Base-by-base conservation (phyloP, 2,797 vertebrate species). In the Danio tinwini region DNA sequence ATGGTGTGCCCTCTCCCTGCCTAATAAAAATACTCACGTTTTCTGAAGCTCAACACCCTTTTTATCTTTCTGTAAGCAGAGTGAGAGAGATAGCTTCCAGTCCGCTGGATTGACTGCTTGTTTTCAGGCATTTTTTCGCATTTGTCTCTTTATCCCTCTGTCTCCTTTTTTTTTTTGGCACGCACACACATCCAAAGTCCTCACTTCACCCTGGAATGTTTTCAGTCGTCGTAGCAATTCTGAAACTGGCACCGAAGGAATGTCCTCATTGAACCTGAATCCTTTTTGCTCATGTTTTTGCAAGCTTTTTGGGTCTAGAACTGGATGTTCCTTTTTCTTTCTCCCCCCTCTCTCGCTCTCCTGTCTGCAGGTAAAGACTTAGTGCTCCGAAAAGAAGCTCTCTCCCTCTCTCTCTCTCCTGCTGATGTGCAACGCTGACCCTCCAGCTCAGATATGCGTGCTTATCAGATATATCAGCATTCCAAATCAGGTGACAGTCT, bases 41-140 rank as follows among this genome's bases (percentile, higher is more conserved):
- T 85, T 82, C 65, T 86, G 74, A 90, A 89, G 87, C 88, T 90
- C 81, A 90, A 85, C 44, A 83, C 88, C 56, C 89, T 82, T 85
- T 89, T 90, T 50, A 90, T 89, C 87, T 88, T 90, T 81, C 88
- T 87, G 83, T 89, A 90, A 62, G 88, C 81, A 14, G 87, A 88
- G 70, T 86, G 84, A 7, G 89, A 88, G 56, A 90, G 85, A 81
- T 89, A 84, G 69, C 87, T 87, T 74, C 85, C 83, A 62, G 86
- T 88, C 64, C 87, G 76, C 49, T 83, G 82, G n/a, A 87, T 77
- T 16, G 73, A 71, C 73, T 83, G 84, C 81, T 88, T 89, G 67
- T 81, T 87, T 79, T 89, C 88, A 0, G 85, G 87, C 85, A 89
- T 89, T 81, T 61, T 83, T 55, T 42, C 37, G 14, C n/a, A 2